Percentiles rank a stretch among this genome's conserved stretches.
Conservation (phyloP, 92 coral and sea anemone species). For the Porites divaricata region DNA sequence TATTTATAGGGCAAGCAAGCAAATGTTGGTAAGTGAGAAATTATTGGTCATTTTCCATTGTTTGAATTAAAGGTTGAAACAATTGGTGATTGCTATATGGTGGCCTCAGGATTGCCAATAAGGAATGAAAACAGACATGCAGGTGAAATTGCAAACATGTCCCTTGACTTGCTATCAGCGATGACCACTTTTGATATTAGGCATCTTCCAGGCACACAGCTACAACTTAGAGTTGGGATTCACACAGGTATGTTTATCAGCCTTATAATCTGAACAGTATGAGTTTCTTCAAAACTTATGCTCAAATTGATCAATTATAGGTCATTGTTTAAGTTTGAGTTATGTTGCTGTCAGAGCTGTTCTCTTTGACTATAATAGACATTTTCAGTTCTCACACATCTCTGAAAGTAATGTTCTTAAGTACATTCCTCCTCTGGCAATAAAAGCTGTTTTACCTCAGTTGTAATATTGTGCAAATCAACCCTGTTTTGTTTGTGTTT, state of each 20-base stretch:
- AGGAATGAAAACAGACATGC: constrained; percentile 94
- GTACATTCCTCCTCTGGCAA: background rate
- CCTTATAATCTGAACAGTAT: background rate
- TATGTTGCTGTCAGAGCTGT: background rate
- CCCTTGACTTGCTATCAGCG: constrained; percentile 83
- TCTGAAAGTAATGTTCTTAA: too few relatives aligned
- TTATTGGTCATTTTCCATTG: background rate
- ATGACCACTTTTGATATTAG: constrained; percentile 89
- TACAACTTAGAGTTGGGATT: constrained; percentile 90
- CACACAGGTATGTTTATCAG: constrained; percentile 76
- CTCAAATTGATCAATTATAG: too few relatives aligned
- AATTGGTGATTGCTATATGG: constrained; percentile 90
- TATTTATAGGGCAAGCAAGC: background rate
- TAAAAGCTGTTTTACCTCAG: background rate
- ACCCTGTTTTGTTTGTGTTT: background rate
- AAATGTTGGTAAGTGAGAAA: background rate
- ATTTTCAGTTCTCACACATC: too few relatives aligned
- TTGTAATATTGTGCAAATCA: background rate
- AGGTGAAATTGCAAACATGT: constrained; percentile 91
- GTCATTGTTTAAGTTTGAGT: too few relatives aligned
- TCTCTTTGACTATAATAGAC: too few relatives aligned
- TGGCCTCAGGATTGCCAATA: constrained; percentile 90
- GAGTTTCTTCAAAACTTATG: background rate
- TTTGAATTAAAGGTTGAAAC: constrained; percentile 76
- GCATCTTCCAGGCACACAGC: constrained; percentile 90